Conservation (phyloP, 2,113 vertebrate species). For the Callithrix jacchus region DNA sequence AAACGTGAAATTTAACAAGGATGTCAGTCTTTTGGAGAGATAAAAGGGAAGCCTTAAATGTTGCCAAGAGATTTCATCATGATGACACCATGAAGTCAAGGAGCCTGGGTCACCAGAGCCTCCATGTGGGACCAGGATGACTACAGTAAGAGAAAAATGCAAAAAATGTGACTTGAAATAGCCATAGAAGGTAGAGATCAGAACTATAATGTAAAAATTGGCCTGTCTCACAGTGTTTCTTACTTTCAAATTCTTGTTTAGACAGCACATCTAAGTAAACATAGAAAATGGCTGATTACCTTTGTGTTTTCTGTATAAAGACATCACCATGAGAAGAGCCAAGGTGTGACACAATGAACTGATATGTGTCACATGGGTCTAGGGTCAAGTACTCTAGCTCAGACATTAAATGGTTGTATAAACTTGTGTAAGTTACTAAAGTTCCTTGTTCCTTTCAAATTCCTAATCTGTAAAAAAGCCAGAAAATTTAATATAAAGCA, state of each 20-base stretch:
- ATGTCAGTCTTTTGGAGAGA: background rate
- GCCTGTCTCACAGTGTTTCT: background rate
- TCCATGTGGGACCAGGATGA: background rate
- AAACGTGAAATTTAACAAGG: background rate
- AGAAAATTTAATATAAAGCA: slow-evolving; percentile 8
- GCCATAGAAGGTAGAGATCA: background rate
- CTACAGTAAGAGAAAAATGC: background rate
- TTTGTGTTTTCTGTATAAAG: background rate
- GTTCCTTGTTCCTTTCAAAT: background rate
- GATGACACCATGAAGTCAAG: background rate
- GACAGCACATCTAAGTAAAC: background rate
- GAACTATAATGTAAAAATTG: background rate
- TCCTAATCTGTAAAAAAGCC: background rate
- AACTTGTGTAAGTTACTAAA: background rate
- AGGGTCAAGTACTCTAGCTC: background rate
- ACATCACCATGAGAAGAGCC: background rate
- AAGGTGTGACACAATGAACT: background rate
- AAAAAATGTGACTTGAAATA: background rate
- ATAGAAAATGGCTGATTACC: background rate
- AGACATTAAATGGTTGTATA: background rate
- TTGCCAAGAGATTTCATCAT: background rate
- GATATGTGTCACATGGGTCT: background rate
- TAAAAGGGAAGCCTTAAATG: background rate
- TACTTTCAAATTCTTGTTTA: background rate
- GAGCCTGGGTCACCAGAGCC: background rate